phyloP scores from a whole-genome alignment of 2,888 invertebrate species.

The Ochlodes sylvanus region DNA sequence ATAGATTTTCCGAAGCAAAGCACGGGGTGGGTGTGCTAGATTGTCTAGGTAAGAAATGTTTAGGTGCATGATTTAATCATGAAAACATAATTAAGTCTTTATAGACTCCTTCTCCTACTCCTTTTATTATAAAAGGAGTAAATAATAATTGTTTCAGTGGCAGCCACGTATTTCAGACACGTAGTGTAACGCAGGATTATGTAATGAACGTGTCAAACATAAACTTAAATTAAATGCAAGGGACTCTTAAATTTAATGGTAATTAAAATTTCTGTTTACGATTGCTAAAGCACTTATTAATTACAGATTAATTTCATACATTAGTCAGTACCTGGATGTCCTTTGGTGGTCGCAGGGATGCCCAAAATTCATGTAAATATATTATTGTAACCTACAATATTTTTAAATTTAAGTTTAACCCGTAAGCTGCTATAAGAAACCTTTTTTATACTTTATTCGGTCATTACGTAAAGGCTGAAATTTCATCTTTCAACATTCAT shows the following conservation, averaged over 20 bases:
- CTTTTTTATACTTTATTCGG: slow-evolving; percentile 17
- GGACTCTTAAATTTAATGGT: not conserved
- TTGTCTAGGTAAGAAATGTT: too few species aligned
- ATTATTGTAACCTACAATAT: slow-evolving; percentile 15
- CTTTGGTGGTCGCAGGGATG: not conserved
- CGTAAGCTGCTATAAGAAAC: slow-evolving; percentile 23
- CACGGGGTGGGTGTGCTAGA: too few species aligned
- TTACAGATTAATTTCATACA: not conserved
- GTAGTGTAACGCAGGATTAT: too few species aligned
- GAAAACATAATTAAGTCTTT: too few species aligned
- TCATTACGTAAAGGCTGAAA: slow-evolving; percentile 27
- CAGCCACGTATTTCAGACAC: too few species aligned
- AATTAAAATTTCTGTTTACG: slow-evolving; percentile 21
- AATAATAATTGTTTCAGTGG: too few species aligned
- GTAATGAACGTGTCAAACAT: too few species aligned
- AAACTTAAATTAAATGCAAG: not conserved
- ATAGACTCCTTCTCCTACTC: too few species aligned
- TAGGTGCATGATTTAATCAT: too few species aligned
- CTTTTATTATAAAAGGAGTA: too few species aligned
- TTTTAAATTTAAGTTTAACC: slow-evolving; percentile 8
- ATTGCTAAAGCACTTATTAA: not conserved
- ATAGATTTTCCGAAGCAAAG: too few species aligned
- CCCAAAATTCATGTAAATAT: not conserved
- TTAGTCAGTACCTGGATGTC: not conserved
- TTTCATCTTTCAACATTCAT: slow-evolving; percentile 35